Evolutionary conservation across 2,113 vertebrate genomes (phyloP).

Genomic region (Cynopterus brachyotis): DNA sequence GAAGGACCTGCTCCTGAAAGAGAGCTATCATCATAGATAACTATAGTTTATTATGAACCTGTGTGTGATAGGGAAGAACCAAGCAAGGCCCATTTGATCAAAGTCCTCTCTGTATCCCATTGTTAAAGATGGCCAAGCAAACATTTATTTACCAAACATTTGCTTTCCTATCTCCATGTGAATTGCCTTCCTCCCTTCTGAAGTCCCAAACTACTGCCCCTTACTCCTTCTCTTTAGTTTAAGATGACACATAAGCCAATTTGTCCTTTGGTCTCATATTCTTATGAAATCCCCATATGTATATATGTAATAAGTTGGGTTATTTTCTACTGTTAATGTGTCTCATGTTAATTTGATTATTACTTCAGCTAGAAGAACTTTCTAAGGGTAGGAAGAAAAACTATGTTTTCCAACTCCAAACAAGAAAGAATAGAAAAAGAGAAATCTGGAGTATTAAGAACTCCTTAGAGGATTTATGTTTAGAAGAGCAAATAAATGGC

Average conservation of each 20-base stretch:
- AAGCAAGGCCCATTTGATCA: not conserved
- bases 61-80: not conserved
- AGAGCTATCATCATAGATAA: not conserved
- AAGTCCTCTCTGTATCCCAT: not conserved
- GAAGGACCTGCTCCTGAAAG: not conserved
- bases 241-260: not conserved
- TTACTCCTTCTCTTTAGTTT: not conserved
- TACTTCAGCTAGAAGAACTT: not conserved
- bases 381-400: not conserved
- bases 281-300: not conserved
- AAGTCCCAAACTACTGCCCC: not conserved
- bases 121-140: not conserved
- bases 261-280: not conserved
- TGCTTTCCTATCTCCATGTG: too few species aligned
- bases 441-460: not conserved
- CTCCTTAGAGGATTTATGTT: not conserved
- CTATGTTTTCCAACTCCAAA: not conserved
- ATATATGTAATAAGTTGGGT: not conserved
- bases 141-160: not conserved
- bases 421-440: not conserved
- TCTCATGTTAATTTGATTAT: not conserved
- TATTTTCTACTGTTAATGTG: not conserved
- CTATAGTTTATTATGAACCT: not conserved
- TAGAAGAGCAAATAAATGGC: not conserved
- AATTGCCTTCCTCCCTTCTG: not conserved